Evolutionary conservation across 2,797 vertebrate genomes (phyloP), one percentile per base, ranked within the genome.

Genomic region (Okamejei kenojei): DNA sequence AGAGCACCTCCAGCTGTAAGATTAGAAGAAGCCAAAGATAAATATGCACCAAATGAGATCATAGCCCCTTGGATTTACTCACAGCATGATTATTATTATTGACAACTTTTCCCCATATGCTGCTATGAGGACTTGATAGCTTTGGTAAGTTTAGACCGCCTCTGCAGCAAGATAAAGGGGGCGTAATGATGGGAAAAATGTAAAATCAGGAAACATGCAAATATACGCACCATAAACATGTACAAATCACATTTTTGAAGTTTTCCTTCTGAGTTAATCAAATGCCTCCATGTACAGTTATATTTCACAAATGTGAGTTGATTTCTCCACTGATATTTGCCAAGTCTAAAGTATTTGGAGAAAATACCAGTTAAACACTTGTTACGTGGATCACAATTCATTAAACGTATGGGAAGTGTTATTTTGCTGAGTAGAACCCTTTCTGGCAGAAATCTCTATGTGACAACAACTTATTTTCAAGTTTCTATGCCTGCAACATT

Each of bases 291-390:
- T 58, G 26, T 13, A 73, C 71, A 73, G 26, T 29, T 35, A 77
- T 86, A 58, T 32, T n/a, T 88, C 13, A 15, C 58, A 65, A 17
- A 17, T 88, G 63, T 65, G n/a, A 35, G 17, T 35, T 63, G 17
- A 29, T 32, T 32, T 68, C 84, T n/a, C 45, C 3, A 35, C 15
- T 35, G 29, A 65, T 7, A 32, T 7, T 65, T 88, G 58, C 58
- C 61, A 65, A 17, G 13, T 32, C 84, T 32, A 15, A 88, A 65
- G 29, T 11, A 2, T 10, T 26, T 29, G 65, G 65, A 38, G 21
- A 71, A 91, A 91, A 45, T 88, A 38, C 23, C 88, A 54, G 38
- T 73, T 23, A 91, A 91, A 91, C 10, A 7, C n/a, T 92, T 54
- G 23, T 65, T 65, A 88, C 1, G 6, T 7, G 17, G 3, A 45